Evolutionary conservation across 2,797 vertebrate genomes (phyloP).

Genomic region (Cyclopterus lumpus): DNA sequence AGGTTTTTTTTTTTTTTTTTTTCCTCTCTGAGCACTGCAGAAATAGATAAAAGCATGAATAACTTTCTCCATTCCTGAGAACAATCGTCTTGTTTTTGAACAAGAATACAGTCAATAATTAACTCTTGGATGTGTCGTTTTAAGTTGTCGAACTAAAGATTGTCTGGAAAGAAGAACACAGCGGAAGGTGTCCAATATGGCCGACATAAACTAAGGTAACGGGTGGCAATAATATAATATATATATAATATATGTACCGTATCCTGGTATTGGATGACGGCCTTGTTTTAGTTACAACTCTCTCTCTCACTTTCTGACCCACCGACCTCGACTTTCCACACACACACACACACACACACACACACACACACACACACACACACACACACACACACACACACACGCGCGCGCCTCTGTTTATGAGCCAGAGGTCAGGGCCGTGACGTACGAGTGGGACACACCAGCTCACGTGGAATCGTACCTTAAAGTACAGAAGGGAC

Average conservation of each 20-base stretch:
- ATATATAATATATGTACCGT: no score
- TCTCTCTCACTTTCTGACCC: slow-evolving; percentile 39
- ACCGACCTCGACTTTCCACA: slow-evolving; percentile 1
- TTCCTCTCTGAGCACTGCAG: neutral
- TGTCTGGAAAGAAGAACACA: neutral
- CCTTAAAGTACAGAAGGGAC: neutral
- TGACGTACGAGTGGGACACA: slow-evolving; percentile 21
- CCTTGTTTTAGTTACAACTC: neutral
- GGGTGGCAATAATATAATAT: neutral
- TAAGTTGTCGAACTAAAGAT: neutral
- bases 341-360: slow-evolving; percentile 2
- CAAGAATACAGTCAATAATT: neutral
- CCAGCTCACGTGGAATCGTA: slow-evolving; percentile 24
- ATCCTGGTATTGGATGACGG: neutral
- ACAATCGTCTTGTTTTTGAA: neutral
- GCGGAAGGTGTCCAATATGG: neutral
- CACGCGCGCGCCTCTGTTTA: slow-evolving; percentile 40
- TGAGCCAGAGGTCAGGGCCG: slow-evolving; percentile 42
- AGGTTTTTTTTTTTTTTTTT: no score
- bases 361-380: slow-evolving; percentile 1
- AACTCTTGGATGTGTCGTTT: neutral
- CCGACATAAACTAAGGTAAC: neutral
- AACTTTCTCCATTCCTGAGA: neutral
- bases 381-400: slow-evolving; percentile 8
- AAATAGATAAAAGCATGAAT: neutral